A percentile compares a stretch with the other conserved stretches of the same genome.
Evolutionary conservation across 2,888 invertebrate species (phyloP).

Genomic region (Pyrgus malvae): DNA sequence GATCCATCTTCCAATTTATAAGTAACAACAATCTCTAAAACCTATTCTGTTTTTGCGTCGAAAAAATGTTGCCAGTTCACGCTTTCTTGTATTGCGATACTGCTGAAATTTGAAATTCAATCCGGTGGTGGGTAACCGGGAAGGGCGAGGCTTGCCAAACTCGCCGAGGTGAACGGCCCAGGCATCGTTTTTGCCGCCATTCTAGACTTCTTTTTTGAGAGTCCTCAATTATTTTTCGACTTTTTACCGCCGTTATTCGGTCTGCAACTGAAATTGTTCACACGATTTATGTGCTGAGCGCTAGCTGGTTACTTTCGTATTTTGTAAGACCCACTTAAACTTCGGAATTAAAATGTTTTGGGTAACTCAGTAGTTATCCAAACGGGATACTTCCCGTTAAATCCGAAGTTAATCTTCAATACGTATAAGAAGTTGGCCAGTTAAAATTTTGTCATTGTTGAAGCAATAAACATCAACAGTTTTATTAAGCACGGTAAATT

Average conservation of each 20-base stretch:
- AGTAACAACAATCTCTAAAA: slow-evolving; percentile 2
- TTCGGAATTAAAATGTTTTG: neutral
- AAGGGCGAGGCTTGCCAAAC: slow-evolving; percentile 49
- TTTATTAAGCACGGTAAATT: neutral
- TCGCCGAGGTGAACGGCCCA: slow-evolving; percentile 55
- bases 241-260: slow-evolving; percentile 62
- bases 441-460: neutral
- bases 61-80: slow-evolving; percentile 45
- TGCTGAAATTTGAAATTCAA: slow-evolving; percentile 79
- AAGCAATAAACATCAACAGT: neutral
- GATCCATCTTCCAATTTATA: neutral
- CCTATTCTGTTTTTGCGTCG: slow-evolving; percentile 19
- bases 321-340: neutral
- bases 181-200: slow-evolving; percentile 74
- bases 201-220: slow-evolving; percentile 66
- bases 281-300: slow-evolving; percentile 51
- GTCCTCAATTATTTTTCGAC: slow-evolving; percentile 71
- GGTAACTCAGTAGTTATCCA: neutral
- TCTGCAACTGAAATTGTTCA: slow-evolving; percentile 52
- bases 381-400: neutral
- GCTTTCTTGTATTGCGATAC: slow-evolving; percentile 61
- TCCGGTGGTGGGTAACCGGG: slow-evolving; percentile 33
- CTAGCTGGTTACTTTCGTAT: neutral
- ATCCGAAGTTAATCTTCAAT: too few relatives aligned
- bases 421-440: too few relatives aligned